Percentiles rank a stretch among this genome's conserved stretches.
Evolutionary conservation across 2,113 vertebrate species (phyloP).

Genomic region (Pangasianodon gigas): DNA sequence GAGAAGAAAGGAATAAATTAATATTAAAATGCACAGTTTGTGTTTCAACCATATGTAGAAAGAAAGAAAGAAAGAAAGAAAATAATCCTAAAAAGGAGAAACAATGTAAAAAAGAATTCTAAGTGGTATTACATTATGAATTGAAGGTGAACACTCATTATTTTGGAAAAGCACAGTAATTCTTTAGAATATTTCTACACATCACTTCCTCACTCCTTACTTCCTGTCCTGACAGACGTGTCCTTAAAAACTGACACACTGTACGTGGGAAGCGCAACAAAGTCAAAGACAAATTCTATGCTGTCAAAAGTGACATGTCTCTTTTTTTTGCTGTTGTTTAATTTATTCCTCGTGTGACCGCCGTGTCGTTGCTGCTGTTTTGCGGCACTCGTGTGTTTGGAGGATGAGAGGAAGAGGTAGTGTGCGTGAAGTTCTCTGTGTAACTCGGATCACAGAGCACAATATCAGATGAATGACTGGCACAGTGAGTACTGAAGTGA

Average conservation of each 20-base stretch:
- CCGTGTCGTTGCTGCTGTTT: not conserved
- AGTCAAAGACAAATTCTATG: slow-evolving; percentile 11
- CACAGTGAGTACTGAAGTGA: not conserved
- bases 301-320: not conserved
- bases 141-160: not conserved
- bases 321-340: not conserved
- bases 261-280: not conserved
- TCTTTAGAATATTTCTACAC: not conserved
- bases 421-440: not conserved
- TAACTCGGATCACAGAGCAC: not conserved
- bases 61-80: not conserved
- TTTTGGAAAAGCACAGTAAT: not conserved
- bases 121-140: not conserved
- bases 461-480: not conserved
- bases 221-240: slow-evolving; percentile 4
- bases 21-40: no score
- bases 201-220: not conserved
- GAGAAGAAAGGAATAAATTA: no score
- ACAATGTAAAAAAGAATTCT: not conserved
- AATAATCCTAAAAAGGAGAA: not conserved
- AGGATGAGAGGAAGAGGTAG: not conserved
- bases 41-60: not conserved
- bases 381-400: not conserved
- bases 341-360: not conserved
- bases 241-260: not conserved